Base-by-base conservation (phyloP, 2,797 vertebrate species). In the Acanthiza pusilla region DNA sequence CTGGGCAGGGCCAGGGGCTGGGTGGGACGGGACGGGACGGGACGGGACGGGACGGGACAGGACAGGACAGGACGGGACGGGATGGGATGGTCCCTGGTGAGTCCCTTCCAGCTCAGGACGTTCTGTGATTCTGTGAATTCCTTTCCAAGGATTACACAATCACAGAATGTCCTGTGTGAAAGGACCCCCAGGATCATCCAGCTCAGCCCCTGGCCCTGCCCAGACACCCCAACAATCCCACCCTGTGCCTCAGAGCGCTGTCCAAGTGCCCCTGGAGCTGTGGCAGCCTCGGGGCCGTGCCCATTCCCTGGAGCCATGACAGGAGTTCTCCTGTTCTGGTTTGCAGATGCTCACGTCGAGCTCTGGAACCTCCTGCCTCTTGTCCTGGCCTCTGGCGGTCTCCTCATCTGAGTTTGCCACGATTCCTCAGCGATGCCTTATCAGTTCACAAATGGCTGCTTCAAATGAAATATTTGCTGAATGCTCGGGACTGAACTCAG, bases 21-120 rank as follows among this genome's bases (percentile, higher is more conserved):
- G 30, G 0, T 70, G 47, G 47, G 0, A 4, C 13, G 38, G 30
- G 21, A 38, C 12, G 38, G 38, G 36, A 36, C 61, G 47, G 47
- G 0, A 4, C 61, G 47, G 47, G 0, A 4, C 61, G 47, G 47
- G 0, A 4, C 61, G 47, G 47, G 0, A 4, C 61, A 38, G 47
- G 0, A 4, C 61, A 38, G 47, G 0, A 4, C n/a, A n/a, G n/a
- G n/a, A 4, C 61, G 47, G 47, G 0, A 4, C 61, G 47, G 47
- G 0, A 4, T 16, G 38, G 30, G 21, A 38, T 38, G 38, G 38
- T 38, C 38, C 38, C 38, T 38, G 10, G 9, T 38, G 38, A 38
- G 38, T 38, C 38, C 38, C 38, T 43, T 45, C 29, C 23, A 50
- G 14, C 48, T 50, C 7, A 68, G 45, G 43, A 34, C 0, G 29